Percentiles rank a stretch among this genome's conserved stretches.
These are phyloP conservation scores for Trichomycterus rosablanca DNA, from an alignment of 2,113 vertebrate species.

Conservation along the genomic window DNA sequence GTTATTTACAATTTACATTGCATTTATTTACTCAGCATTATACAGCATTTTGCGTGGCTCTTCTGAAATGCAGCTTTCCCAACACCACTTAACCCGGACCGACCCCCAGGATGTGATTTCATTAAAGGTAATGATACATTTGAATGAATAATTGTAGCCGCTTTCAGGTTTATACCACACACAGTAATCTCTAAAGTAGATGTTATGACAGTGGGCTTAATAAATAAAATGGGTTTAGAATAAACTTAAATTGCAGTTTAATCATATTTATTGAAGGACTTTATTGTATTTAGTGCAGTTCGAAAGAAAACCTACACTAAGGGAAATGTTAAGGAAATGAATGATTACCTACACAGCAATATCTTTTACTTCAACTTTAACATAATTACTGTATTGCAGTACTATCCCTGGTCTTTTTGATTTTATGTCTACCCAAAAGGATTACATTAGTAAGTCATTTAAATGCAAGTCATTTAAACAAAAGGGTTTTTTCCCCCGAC, in stretches of 20 bases:
- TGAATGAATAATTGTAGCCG: conserved; percentile 49
- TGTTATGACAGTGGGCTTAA: neutral
- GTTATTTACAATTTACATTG: too few species aligned
- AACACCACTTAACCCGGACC: conserved; percentile 54
- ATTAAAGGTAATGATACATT: conserved; percentile 58
- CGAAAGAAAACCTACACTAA: neutral
- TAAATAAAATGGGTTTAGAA: neutral
- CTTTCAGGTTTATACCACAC: conserved; percentile 4
- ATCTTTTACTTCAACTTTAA: too few species aligned
- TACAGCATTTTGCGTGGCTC: conserved; percentile 49
- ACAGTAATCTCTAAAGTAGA: neutral
- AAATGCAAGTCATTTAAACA: too few species aligned
- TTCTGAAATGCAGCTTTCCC: conserved; percentile 48
- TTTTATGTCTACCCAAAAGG: too few species aligned
- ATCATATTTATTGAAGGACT: too few species aligned
- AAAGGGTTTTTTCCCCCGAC: too few species aligned
- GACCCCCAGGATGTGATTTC: conserved; percentile 49
- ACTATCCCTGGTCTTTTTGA: too few species aligned
- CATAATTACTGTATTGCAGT: too few species aligned
- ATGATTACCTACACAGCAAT: too few species aligned
- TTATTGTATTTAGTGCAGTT: neutral
- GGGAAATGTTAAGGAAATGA: neutral
- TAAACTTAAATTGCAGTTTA: too few species aligned
- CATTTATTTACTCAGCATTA: conserved; percentile 52
- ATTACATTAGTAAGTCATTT: too few species aligned